These are phyloP conservation scores for Germaria angustata DNA, from an alignment of 2,888 invertebrate species.

Conservation along the genomic window DNA sequence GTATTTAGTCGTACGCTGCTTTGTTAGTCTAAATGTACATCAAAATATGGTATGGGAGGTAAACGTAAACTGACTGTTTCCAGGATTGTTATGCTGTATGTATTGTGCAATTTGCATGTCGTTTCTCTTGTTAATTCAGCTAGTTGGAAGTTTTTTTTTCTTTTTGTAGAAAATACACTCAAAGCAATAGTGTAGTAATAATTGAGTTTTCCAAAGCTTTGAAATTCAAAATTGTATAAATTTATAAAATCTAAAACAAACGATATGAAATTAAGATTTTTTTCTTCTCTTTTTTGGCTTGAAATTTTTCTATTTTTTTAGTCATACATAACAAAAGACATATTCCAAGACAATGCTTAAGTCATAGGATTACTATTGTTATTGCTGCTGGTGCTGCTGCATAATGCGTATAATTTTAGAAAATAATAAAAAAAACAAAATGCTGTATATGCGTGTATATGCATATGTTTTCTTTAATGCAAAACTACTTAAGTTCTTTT, in stretches of 20 bases:
- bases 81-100: constrained; percentile 55
- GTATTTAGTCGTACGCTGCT: neutral
- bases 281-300: neutral
- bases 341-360: constrained; percentile 29
- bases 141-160: constrained; percentile 9
- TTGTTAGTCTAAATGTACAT: constrained; percentile 26
- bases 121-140: constrained; percentile 58
- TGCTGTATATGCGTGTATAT: constrained; percentile 58
- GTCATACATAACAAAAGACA: neutral
- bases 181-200: constrained; percentile 19
- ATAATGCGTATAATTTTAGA: constrained; percentile 55
- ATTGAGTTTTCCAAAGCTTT: neutral
- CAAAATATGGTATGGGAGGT: constrained; percentile 36
- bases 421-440: constrained; percentile 31
- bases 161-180: constrained; percentile 21
- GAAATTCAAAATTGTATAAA: no score
- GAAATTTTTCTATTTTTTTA: neutral
- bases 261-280: neutral
- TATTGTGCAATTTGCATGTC: constrained; percentile 66
- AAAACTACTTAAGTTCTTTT: neutral
- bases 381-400: constrained; percentile 30
- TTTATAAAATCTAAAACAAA: no score
- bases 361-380: constrained; percentile 17
- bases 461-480: constrained; percentile 14
- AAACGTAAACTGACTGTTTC: constrained; percentile 32